Conservation (phyloP, 2,113 vertebrate genomes). For the Chionis minor region DNA sequence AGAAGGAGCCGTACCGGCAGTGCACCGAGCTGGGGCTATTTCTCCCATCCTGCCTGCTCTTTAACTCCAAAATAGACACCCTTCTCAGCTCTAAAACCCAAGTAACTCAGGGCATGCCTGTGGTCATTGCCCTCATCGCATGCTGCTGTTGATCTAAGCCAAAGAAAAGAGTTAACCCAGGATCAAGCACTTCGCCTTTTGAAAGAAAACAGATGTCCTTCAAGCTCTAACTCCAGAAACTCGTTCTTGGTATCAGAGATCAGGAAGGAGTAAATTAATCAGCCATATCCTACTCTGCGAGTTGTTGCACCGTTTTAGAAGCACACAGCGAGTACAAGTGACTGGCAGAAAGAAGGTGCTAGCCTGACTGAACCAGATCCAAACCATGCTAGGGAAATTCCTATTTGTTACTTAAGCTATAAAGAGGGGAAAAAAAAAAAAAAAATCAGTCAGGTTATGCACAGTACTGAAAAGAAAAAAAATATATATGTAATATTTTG, state of each 20-base stretch:
- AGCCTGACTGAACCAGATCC: neutral
- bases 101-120: neutral
- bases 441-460: neutral
- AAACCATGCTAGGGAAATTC: neutral
- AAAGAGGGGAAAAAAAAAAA: neutral
- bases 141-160: neutral
- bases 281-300: neutral
- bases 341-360: neutral
- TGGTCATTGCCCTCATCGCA: neutral
- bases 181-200: neutral
- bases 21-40: fast-evolving
- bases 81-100: neutral
- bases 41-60: neutral
- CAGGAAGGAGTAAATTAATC: neutral
- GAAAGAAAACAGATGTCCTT: neutral
- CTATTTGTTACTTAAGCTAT: neutral
- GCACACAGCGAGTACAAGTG: fast-evolving
- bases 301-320: neutral
- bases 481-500: neutral
- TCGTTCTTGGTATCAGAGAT: neutral
- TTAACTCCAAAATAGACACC: fast-evolving
- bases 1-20: fast-evolving
- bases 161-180: neutral
- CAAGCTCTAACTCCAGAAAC: neutral
- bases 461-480: neutral